A percentile compares a stretch with the other conserved stretches of the same genome.
These are phyloP conservation scores for Chloroceryle amazona DNA, from an alignment of 2,797 vertebrate species.

Conservation along the genomic window DNA sequence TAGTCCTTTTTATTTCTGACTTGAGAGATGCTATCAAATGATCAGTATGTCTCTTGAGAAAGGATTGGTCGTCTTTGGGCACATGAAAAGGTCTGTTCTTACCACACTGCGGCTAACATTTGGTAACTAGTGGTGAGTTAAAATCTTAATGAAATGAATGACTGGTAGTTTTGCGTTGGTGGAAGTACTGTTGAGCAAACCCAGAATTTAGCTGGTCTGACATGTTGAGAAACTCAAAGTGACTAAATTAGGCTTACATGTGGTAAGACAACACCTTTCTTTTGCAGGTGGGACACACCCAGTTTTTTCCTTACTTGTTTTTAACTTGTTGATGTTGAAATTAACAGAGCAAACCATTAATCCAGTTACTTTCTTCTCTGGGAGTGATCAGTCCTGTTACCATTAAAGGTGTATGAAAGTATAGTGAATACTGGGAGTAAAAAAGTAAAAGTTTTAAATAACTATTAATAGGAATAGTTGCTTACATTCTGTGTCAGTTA, in stretches of 20 bases:
- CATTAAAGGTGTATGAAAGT: not conserved
- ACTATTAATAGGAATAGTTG: not conserved
- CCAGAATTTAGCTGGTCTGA: not conserved
- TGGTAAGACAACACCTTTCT: not conserved
- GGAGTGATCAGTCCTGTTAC: not conserved
- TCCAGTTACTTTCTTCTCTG: not conserved
- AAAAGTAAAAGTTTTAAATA: not conserved
- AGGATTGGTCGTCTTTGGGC: not conserved
- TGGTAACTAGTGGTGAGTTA: not conserved
- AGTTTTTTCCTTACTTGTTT: conserved; percentile 11
- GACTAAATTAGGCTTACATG: not conserved
- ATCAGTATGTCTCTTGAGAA: not conserved
- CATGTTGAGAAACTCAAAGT: not conserved
- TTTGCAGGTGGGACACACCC: not conserved
- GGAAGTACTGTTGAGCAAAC: not conserved
- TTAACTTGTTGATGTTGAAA: not conserved
- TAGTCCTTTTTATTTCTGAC: not conserved
- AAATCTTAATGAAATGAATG: not conserved
- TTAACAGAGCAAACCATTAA: not conserved
- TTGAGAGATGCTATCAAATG: not conserved
- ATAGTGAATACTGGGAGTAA: not conserved
- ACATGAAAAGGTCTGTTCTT: not conserved
- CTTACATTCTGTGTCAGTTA: not conserved
- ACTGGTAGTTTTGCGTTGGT: not conserved
- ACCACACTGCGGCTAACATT: not conserved